These are phyloP conservation scores for Pantherophis vulpinus DNA, from an alignment of 2,797 vertebrate genomes.

Conservation along the genomic window DNA sequence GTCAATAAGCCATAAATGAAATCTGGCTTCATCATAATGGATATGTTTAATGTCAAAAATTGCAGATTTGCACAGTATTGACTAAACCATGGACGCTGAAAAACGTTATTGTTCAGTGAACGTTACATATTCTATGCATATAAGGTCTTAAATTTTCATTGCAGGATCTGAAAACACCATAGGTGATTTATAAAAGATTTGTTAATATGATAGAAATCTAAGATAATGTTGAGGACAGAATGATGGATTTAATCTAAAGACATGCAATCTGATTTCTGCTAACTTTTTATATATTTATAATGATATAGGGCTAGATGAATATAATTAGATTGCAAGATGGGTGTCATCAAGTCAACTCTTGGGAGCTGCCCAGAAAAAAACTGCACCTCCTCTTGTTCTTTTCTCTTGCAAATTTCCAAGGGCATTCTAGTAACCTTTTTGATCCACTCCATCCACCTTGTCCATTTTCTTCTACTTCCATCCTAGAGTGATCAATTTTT, in stretches of 20 bases:
- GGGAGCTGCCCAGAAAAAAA: not conserved
- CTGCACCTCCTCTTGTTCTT: not conserved
- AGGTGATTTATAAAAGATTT: not conserved
- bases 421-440: not conserved
- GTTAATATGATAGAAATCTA: not conserved
- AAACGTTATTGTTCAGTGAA: not conserved
- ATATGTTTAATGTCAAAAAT: not conserved
- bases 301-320: not conserved
- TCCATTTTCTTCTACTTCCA: not conserved
- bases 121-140: not conserved
- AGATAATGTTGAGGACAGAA: not conserved
- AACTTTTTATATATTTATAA: not conserved
- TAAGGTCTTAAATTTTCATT: not conserved
- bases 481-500: not conserved
- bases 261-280: not conserved
- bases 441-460: not conserved
- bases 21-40: not conserved
- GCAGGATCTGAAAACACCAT: not conserved
- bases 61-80: not conserved
- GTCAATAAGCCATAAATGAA: not conserved
- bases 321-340: not conserved
- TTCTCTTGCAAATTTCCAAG: not conserved
- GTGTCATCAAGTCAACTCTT: not conserved
- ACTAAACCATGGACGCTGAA: not conserved
- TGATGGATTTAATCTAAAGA: not conserved